Evolutionary conservation across 1,140 invertebrate species (phyloP).

Genomic region (Samia ricini): DNA sequence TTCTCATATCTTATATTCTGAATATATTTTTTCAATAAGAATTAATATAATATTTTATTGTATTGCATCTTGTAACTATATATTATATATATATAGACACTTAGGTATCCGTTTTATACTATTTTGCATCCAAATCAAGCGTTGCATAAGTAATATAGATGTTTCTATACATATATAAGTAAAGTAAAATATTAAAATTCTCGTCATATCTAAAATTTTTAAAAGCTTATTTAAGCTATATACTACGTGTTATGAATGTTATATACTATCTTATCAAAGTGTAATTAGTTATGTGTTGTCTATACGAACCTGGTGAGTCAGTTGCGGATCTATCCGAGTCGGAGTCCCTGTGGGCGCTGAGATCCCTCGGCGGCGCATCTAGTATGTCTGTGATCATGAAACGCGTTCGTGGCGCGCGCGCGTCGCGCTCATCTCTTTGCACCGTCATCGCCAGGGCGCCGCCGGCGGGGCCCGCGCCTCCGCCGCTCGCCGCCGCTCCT

Average conservation of each 20-base stretch:
- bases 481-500: conserved; percentile 49
- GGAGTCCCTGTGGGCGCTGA: conserved; percentile 67
- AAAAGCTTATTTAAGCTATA: too few species aligned
- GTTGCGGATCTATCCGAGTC: conserved; percentile 66
- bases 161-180: too few species aligned
- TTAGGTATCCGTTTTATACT: too few species aligned
- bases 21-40: not conserved
- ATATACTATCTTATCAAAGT: too few species aligned
- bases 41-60: too few species aligned
- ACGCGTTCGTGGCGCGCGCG: conserved; percentile 81
- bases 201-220: too few species aligned
- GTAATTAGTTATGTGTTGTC: not conserved
- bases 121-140: too few species aligned
- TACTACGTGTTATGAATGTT: too few species aligned
- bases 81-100: too few species aligned
- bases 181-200: too few species aligned
- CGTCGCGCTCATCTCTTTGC: conserved; percentile 76
- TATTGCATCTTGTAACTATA: not conserved
- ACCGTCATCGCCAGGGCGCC: conserved; percentile 70
- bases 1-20: not conserved
- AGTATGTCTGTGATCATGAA: conserved; percentile 91
- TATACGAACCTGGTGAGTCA: conserved; percentile 56
- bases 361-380: conserved; percentile 78
- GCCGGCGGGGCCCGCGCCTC: conserved; percentile 48
- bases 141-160: too few species aligned